These are phyloP conservation scores for Agelastica alni DNA, from an alignment of 2,888 invertebrate genomes.

Conservation along the genomic window DNA sequence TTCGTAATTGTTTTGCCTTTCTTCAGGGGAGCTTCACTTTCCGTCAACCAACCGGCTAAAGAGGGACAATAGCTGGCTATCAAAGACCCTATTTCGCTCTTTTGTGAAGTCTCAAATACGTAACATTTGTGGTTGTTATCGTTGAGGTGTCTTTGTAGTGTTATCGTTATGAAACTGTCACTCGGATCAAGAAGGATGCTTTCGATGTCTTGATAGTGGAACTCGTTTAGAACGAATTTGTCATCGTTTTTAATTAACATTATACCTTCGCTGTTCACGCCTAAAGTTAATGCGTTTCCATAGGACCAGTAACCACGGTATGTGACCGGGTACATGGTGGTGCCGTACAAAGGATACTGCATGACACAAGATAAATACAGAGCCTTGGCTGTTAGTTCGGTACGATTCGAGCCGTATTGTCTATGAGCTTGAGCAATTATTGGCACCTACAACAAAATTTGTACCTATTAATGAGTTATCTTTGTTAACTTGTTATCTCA, in stretches of 20 bases:
- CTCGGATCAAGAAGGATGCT: conserved; percentile 89
- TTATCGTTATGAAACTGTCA: conserved; percentile 89
- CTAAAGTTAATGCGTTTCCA: conserved; percentile 74
- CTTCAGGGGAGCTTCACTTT: conserved; percentile 69
- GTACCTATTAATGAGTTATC: too few species aligned
- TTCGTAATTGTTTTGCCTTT: conserved; percentile 76
- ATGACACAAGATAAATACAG: conserved; percentile 93
- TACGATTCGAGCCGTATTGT: conserved; percentile 90
- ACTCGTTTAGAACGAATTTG: conserved; percentile 89
- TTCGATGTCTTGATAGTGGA: conserved; percentile 85
- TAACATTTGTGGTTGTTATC: conserved; percentile 81
- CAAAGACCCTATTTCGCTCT: conserved; percentile 88
- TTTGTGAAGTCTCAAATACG: conserved; percentile 88
- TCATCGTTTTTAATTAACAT: conserved; percentile 90
- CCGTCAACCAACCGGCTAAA: conserved; percentile 80
- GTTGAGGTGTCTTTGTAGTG: conserved; percentile 72
- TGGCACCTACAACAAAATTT: conserved; percentile 64
- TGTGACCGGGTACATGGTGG: conserved; percentile 70
- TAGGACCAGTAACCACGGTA: conserved; percentile 95
- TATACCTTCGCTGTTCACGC: conserved; percentile 88
- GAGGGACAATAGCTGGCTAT: conserved; percentile 90
- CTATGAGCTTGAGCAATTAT: conserved; percentile 86
- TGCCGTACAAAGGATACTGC: conserved; percentile 83
- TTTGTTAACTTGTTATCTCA: too few species aligned
- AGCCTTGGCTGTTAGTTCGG: conserved; percentile 90